A percentile compares a stretch with the other conserved stretches of the same genome.
phyloP scores from a whole-genome alignment of 2,888 invertebrate species.

The Crematogaster levior region DNA sequence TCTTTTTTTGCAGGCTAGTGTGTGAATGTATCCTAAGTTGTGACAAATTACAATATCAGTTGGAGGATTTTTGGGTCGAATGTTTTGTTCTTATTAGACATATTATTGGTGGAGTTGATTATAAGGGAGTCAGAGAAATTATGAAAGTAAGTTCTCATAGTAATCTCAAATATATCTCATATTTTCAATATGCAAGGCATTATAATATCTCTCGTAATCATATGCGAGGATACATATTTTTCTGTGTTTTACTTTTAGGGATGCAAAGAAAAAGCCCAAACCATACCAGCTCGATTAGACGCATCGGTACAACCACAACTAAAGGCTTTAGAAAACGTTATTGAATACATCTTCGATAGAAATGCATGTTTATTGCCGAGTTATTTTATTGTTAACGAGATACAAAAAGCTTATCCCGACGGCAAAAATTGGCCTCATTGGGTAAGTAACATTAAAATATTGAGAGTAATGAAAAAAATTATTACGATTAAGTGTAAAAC shows the following conservation, averaged over 20 bases:
- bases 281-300: slow-evolving; percentile 93
- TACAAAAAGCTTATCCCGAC: slow-evolving; percentile 95
- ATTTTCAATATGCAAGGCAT: neutral
- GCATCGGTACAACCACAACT: slow-evolving; percentile 93
- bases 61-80: no score
- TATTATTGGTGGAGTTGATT: no score
- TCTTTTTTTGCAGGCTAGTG: no score
- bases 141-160: no score
- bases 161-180: neutral
- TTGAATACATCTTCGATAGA: slow-evolving; percentile 96
- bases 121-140: no score
- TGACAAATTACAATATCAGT: no score
- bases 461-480: slow-evolving; percentile 71
- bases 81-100: no score
- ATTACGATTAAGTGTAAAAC: neutral
- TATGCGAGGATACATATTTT: neutral
- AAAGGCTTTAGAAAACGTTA: slow-evolving; percentile 92
- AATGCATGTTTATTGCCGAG: slow-evolving; percentile 96
- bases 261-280: slow-evolving; percentile 95
- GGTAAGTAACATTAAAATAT: slow-evolving; percentile 87
- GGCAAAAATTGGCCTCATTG: slow-evolving; percentile 95
- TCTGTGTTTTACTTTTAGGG: slow-evolving; percentile 86
- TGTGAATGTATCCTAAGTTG: no score
- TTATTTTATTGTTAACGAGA: slow-evolving; percentile 98
- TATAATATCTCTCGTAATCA: neutral